Percentiles rank a stretch among this genome's conserved stretches.
Evolutionary conservation across 1,140 invertebrate species (phyloP).

Genomic region (Lepidotrigona ventralis): DNA sequence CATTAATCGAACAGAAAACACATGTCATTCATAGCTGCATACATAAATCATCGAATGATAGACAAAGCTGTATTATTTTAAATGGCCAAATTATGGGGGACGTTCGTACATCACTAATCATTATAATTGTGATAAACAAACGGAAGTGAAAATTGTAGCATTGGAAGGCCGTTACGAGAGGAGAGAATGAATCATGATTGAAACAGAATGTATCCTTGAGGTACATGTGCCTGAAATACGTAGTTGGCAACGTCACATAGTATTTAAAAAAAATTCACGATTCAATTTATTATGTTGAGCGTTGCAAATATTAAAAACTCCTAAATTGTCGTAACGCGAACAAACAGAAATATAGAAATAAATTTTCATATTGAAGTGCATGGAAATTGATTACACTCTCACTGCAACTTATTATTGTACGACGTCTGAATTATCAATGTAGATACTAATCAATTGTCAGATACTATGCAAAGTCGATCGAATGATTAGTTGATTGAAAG

Average conservation of each 20-base stretch:
- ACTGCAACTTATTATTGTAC: background rate
- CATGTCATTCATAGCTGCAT: background rate
- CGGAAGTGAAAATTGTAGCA: slow-evolving; percentile 8
- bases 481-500: background rate
- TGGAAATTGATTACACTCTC: background rate
- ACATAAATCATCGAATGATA: background rate
- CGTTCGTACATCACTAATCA: background rate
- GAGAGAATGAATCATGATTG: slow-evolving; percentile 14
- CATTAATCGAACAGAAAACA: background rate
- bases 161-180: background rate
- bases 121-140: background rate
- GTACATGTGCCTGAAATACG: slow-evolving; percentile 22
- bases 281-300: background rate
- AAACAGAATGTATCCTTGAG: slow-evolving; percentile 21
- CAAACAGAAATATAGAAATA: background rate
- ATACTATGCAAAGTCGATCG: background rate
- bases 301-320: no score
- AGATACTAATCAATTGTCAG: background rate
- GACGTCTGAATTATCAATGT: background rate
- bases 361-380: background rate
- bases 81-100: background rate
- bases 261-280: background rate
- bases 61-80: background rate
- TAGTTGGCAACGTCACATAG: slow-evolving; percentile 28
- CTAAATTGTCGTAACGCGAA: no score